Conservation (phyloP, 2,888 invertebrate species). For the Tipula unca region DNA sequence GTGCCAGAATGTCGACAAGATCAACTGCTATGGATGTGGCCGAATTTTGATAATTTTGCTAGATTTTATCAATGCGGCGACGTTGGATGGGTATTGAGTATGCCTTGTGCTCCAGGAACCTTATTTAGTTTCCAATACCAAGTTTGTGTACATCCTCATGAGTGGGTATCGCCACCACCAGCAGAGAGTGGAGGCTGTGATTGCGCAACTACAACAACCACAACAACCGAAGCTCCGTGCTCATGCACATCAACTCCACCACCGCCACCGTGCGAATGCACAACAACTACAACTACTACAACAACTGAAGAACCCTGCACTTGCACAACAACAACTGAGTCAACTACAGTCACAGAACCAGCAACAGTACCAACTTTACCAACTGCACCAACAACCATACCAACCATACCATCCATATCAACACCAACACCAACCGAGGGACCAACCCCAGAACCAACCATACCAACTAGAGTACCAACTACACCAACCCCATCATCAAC, state of each 20-base stretch:
- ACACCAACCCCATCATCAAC: slow-evolving; percentile 20
- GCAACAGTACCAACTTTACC: not conserved
- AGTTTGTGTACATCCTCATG: slow-evolving; percentile 28
- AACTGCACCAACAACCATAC: slow-evolving; percentile 23
- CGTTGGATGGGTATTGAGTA: slow-evolving; percentile 26
- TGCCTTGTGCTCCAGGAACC: slow-evolving; percentile 34
- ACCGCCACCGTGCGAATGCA: too few species aligned
- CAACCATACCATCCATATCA: slow-evolving; percentile 9
- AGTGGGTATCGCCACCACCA: slow-evolving; percentile 22
- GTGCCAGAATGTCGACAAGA: not conserved
- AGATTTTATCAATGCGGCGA: not conserved
- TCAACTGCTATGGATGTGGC: not conserved
- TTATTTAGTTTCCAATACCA: slow-evolving; percentile 37
- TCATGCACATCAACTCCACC: slow-evolving; percentile 27
- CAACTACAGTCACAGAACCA: not conserved
- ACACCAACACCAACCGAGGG: not conserved
- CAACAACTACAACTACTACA: slow-evolving; percentile 22
- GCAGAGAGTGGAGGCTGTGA: not conserved
- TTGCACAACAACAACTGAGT: not conserved
- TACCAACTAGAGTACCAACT: slow-evolving; percentile 20
- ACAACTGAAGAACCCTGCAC: not conserved
- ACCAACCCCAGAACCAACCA: not conserved
- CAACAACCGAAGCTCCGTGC: slow-evolving; percentile 23
- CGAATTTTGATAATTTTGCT: not conserved
- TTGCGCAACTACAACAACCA: slow-evolving; percentile 25